Evolutionary conservation across 2,888 invertebrate species (phyloP).

Genomic region (Gortyna flavago): DNA sequence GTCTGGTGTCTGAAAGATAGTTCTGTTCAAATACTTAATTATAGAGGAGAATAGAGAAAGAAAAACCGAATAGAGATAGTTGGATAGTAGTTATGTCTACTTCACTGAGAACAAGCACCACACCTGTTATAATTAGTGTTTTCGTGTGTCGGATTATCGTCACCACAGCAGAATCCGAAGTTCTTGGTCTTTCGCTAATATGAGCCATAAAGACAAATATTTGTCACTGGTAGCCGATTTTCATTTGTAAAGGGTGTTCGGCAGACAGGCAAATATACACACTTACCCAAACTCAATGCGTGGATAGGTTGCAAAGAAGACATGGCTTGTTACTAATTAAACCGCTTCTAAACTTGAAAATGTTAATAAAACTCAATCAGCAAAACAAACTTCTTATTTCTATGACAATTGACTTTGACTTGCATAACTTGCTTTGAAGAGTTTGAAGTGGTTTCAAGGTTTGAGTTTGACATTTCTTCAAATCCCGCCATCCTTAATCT

Average conservation of each 20-base stretch:
- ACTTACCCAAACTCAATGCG: slow-evolving; percentile 88
- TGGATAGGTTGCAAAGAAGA: slow-evolving; percentile 87
- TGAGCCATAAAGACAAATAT: not conserved
- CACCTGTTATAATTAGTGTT: not conserved
- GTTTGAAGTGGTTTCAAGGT: not conserved
- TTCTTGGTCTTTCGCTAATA: not conserved
- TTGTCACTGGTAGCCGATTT: not conserved
- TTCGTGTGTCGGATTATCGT: not conserved
- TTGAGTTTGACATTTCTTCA: slow-evolving; percentile 21
- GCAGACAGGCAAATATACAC: not conserved
- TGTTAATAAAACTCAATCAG: not conserved
- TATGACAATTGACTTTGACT: slow-evolving; percentile 2
- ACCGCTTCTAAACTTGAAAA: not conserved
- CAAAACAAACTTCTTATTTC: not conserved
- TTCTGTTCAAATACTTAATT: not conserved
- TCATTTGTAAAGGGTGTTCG: not conserved
- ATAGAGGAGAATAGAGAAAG: not conserved
- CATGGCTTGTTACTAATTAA: slow-evolving; percentile 68
- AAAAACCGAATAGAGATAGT: not conserved
- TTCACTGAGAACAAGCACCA: not conserved
- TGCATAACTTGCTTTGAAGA: too few relatives aligned
- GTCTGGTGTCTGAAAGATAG: not conserved
- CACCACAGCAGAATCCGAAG: not conserved
- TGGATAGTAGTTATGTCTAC: not conserved
- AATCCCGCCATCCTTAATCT: slow-evolving; percentile 24